Evolutionary conservation across 2,113 vertebrate species (phyloP).

Genomic region (Vimba vimba): DNA sequence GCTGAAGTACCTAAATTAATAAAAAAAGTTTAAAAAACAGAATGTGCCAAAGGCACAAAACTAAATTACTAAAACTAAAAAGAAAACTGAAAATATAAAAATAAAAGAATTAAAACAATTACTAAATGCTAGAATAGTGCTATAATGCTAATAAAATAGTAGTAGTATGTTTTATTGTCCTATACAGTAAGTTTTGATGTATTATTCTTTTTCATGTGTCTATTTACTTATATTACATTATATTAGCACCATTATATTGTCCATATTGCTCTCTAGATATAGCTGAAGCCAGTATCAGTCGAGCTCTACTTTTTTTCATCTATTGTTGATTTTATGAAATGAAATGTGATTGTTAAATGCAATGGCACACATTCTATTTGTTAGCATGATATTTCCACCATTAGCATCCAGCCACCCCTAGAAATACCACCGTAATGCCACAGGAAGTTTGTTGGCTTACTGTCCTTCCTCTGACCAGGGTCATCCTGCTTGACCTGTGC

Average conservation of each 20-base stretch:
- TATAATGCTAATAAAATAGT: not conserved
- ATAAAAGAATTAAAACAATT: not conserved
- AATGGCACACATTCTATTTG: not conserved
- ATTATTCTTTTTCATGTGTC: not conserved
- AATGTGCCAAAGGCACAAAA: not conserved
- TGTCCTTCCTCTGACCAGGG: conserved; percentile 48
- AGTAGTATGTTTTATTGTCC: not conserved
- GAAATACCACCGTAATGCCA: not conserved
- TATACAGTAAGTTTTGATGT: not conserved
- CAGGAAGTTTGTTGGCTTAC: conserved; percentile 5
- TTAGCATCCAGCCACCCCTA: not conserved
- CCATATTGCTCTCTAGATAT: not conserved
- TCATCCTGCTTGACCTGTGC: conserved; percentile 47
- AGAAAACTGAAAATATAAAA: not conserved
- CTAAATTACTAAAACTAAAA: not conserved
- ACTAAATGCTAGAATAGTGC: not conserved
- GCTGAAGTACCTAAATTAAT: not conserved
- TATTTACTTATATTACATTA: not conserved
- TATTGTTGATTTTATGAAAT: not conserved
- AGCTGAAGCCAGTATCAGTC: too few relatives aligned
- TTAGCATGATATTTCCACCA: not conserved
- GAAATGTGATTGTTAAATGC: not conserved
- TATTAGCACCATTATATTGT: not conserved
- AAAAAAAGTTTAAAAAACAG: too few relatives aligned
- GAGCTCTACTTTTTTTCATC: not conserved